These are phyloP conservation scores for Drosophila busckii DNA, from an alignment of 1,140 invertebrate species.

Conservation along the genomic window DNA sequence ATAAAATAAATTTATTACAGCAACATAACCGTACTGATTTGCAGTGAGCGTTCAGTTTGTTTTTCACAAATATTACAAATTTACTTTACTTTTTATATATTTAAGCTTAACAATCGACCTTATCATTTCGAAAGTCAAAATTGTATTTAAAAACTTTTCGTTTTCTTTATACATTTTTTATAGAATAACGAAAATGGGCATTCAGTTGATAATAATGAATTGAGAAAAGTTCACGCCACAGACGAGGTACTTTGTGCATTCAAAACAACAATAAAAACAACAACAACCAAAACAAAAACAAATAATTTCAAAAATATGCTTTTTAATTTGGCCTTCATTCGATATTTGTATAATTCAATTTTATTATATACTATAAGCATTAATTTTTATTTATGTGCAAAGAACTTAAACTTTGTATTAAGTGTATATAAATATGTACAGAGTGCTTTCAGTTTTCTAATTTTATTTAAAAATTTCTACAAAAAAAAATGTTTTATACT, in stretches of 20 bases:
- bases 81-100: slow-evolving; percentile 22
- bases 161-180: slow-evolving; percentile 75
- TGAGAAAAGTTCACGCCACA: slow-evolving; percentile 79
- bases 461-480: slow-evolving; percentile 32
- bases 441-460: slow-evolving; percentile 34
- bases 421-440: slow-evolving; percentile 77
- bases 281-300: slow-evolving; percentile 39
- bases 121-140: slow-evolving; percentile 42
- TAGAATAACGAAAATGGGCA: slow-evolving; percentile 79
- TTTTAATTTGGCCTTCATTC: slow-evolving; percentile 53
- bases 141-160: slow-evolving; percentile 63
- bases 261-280: slow-evolving; percentile 43
- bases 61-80: slow-evolving; percentile 5
- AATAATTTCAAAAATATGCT: slow-evolving; percentile 52
- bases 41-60: slow-evolving; percentile 37
- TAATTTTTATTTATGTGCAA: slow-evolving; percentile 37
- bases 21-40: slow-evolving; percentile 46
- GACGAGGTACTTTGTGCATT: slow-evolving; percentile 79
- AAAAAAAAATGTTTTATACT: slow-evolving; percentile 4
- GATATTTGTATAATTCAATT: slow-evolving; percentile 60
- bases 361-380: slow-evolving; percentile 36
- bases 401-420: slow-evolving; percentile 57
- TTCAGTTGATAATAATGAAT: slow-evolving; percentile 79
- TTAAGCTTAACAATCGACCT: slow-evolving; percentile 19
- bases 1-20: slow-evolving; percentile 60